A percentile compares a stretch with the other conserved stretches of the same genome.
These are phyloP conservation scores for Heliconius melpomene DNA, from an alignment of 1,140 invertebrate genomes.

Conservation along the genomic window DNA sequence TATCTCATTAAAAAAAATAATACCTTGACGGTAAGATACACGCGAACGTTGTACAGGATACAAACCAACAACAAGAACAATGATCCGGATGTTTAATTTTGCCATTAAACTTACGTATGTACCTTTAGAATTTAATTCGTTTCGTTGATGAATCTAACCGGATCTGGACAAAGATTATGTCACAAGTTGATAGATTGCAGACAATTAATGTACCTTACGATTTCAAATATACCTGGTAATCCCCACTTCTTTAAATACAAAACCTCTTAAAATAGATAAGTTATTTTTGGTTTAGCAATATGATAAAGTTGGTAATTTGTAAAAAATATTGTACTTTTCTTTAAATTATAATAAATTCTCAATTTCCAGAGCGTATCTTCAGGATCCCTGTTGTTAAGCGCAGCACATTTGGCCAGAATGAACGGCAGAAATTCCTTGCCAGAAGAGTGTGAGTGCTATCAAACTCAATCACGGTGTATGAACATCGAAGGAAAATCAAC, in stretches of 20 bases:
- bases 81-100: conserved; percentile 38
- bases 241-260: not conserved
- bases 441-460: conserved; percentile 58
- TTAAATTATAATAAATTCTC: not conserved
- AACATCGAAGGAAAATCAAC: conserved; percentile 52
- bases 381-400: conserved; percentile 88
- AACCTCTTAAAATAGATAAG: not conserved
- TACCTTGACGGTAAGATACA: conserved; percentile 6
- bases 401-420: conserved; percentile 88
- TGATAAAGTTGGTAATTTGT: not conserved
- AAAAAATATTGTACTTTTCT: not conserved
- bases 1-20: not conserved
- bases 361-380: conserved; percentile 87
- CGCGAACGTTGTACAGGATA: conserved; percentile 26
- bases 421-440: conserved; percentile 72
- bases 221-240: conserved; percentile 4
- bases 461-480: conserved; percentile 39
- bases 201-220: not conserved
- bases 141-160: conserved; percentile 35
- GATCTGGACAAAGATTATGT: conserved; percentile 5
- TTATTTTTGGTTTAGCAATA: not conserved
- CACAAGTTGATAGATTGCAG: not conserved
- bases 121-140: conserved; percentile 34
- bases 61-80: conserved; percentile 29
- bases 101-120: conserved; percentile 37